A percentile compares a stretch with the other conserved stretches of the same genome.
Conservation (phyloP, 2,888 invertebrate genomes). For the Lathronympha strigana region DNA sequence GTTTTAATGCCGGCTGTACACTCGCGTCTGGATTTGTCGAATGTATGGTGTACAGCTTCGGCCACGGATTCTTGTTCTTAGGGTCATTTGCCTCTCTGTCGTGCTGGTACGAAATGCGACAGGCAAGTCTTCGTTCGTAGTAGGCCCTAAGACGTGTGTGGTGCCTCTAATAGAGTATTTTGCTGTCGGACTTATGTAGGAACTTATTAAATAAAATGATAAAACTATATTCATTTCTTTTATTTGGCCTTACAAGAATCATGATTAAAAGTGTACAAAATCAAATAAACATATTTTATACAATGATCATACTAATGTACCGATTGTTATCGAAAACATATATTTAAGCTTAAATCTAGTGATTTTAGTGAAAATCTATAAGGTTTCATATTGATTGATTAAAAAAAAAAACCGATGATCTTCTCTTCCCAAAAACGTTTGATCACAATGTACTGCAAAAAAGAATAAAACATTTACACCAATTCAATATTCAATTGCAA, state of each 20-base stretch:
- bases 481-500: neutral
- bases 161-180: no score
- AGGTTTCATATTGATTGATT: neutral
- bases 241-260: constrained; percentile 48
- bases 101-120: neutral
- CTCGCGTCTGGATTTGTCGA: no score
- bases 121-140: no score
- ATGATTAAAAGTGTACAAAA: constrained; percentile 51
- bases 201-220: constrained; percentile 59
- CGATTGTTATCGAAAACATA: neutral
- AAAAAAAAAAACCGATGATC: neutral
- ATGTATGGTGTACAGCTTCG: no score
- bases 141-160: no score
- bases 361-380: constrained; percentile 20
- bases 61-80: no score
- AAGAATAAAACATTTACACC: constrained; percentile 33
- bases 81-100: no score
- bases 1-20: no score
- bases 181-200: no score
- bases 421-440: neutral
- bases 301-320: constrained; percentile 8
- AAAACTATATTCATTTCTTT: constrained; percentile 49
- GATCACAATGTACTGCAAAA: constrained; percentile 53
- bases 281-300: constrained; percentile 44
- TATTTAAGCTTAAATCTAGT: constrained; percentile 5